Evolutionary conservation across 2,113 vertebrate species (phyloP).

Genomic region (Ammodytes marinus): DNA sequence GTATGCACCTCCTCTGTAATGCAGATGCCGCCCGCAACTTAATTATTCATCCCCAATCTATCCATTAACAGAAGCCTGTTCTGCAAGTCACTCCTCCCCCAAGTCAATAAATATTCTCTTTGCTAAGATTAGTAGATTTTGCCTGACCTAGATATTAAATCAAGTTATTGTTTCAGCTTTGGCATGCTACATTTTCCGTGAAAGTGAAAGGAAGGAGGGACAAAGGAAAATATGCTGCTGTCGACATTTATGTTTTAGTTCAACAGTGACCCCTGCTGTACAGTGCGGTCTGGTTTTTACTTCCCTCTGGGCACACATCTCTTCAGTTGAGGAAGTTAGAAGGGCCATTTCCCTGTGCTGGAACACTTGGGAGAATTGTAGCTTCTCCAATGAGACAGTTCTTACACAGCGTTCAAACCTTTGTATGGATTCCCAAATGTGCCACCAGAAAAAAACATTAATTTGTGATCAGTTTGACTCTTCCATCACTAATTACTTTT

Average conservation of each 20-base stretch:
- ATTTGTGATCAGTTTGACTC: no score
- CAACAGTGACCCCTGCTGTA: slow-evolving; percentile 83
- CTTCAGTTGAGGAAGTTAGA: background rate
- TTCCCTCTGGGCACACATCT: slow-evolving; percentile 6
- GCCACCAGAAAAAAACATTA: background rate
- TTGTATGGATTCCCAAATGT: background rate
- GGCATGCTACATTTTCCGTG: slow-evolving; percentile 61
- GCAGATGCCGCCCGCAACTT: slow-evolving; percentile 54
- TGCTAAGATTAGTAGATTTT: slow-evolving; percentile 79
- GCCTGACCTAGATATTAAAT: slow-evolving; percentile 82
- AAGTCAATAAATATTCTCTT: slow-evolving; percentile 81
- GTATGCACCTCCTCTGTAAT: slow-evolving; percentile 56
- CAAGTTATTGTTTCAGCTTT: slow-evolving; percentile 68
- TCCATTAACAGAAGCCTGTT: slow-evolving; percentile 54
- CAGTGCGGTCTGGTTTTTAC: slow-evolving; percentile 6
- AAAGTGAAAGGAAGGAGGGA: slow-evolving; percentile 30
- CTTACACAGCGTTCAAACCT: background rate
- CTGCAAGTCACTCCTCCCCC: slow-evolving; percentile 50
- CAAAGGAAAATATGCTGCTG: background rate
- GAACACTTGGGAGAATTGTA: background rate
- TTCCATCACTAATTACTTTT: no score
- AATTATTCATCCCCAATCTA: slow-evolving; percentile 69
- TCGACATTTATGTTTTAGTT: slow-evolving; percentile 46
- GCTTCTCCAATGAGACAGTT: background rate
- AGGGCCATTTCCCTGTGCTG: background rate